Conservation (phyloP, 2,888 invertebrate species). For the Drosophila atripex region DNA sequence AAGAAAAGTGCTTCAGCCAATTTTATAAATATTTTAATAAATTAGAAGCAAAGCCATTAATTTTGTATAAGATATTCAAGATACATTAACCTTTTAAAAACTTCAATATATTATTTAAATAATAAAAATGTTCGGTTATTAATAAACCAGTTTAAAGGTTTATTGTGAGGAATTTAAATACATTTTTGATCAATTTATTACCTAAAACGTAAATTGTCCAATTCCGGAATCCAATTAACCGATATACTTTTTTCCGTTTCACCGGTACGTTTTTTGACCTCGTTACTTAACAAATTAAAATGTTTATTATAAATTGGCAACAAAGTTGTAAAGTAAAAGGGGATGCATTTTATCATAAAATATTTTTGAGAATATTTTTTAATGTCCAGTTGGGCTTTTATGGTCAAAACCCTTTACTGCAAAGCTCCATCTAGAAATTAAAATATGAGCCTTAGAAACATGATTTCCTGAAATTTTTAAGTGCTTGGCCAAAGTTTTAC, state of each 20-base stretch:
- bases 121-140: too few relatives aligned
- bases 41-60: too few relatives aligned
- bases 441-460: constrained; percentile 39
- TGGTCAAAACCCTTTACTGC: constrained; percentile 42
- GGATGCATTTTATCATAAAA: constrained; percentile 15
- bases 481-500: constrained; percentile 51
- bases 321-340: background rate
- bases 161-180: background rate
- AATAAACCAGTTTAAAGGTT: too few relatives aligned
- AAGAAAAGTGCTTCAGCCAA: background rate
- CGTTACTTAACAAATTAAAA: background rate
- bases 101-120: background rate
- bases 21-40: constrained; percentile 3
- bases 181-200: background rate
- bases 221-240: background rate
- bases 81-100: background rate
- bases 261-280: background rate
- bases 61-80: background rate
- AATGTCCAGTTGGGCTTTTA: constrained; percentile 22
- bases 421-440: constrained; percentile 55
- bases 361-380: constrained; percentile 13
- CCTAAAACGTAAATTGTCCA: background rate
- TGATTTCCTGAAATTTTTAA: constrained; percentile 15
- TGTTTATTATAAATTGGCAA: background rate
- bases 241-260: background rate